Evolutionary conservation across 2,113 vertebrate species (phyloP).

Genomic region (Athene cunicularia): DNA sequence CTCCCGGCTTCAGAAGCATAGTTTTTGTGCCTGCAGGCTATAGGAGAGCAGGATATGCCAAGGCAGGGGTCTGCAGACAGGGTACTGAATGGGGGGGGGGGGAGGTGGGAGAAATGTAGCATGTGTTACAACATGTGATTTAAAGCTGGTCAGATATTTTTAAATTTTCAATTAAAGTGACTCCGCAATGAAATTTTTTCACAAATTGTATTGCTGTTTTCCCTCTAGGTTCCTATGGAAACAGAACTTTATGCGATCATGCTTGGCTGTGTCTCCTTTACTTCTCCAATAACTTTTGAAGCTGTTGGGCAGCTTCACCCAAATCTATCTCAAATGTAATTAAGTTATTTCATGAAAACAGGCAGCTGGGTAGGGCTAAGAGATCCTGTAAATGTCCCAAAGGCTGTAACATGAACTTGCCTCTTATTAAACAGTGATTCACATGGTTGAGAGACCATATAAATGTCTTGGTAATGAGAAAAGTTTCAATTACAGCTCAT

Average conservation of each 20-base stretch:
- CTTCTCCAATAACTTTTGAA: slow-evolving; percentile 61
- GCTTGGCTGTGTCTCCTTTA: slow-evolving; percentile 45
- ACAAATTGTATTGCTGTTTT: slow-evolving; percentile 41
- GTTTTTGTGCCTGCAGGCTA: not conserved
- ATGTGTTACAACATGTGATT: not conserved
- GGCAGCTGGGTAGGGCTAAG: slow-evolving; percentile 20
- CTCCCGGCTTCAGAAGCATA: not conserved
- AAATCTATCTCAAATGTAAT: slow-evolving; percentile 36
- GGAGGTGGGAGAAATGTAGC: not conserved
- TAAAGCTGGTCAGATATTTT: slow-evolving; percentile 48
- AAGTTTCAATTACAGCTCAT: slow-evolving; percentile 58
- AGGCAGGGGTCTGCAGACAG: not conserved
- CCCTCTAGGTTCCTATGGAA: slow-evolving; percentile 58
- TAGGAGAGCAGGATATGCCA: accelerated
- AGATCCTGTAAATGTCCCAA: slow-evolving; percentile 51
- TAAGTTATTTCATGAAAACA: slow-evolving; percentile 43
- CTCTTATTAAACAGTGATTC: slow-evolving; percentile 50
- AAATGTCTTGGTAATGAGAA: slow-evolving; percentile 50
- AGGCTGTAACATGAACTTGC: slow-evolving; percentile 52
- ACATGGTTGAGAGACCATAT: slow-evolving; percentile 38
- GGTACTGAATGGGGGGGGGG: not conserved
- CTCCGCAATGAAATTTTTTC: slow-evolving; percentile 34
- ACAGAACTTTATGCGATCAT: slow-evolving; percentile 6
- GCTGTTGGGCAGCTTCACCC: slow-evolving; percentile 48
- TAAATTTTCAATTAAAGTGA: slow-evolving; percentile 41